phyloP scores from a whole-genome alignment of 1,140 invertebrate species.

The Solen grandis region DNA sequence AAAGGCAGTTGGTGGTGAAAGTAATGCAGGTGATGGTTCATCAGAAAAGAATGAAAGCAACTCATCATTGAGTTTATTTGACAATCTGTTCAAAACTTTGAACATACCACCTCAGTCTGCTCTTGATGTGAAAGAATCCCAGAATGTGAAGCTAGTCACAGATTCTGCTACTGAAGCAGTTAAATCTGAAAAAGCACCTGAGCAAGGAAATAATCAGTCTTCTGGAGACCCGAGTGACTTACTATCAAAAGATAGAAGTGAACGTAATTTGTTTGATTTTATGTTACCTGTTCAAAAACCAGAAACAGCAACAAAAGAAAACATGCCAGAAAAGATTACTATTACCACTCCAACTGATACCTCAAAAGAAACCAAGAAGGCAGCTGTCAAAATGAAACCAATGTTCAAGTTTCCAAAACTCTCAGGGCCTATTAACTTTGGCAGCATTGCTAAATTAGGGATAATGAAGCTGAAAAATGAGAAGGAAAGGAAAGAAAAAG shows the following conservation, averaged over 20 bases:
- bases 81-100: conserved; percentile 26
- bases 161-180: neutral
- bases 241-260: conserved; percentile 29
- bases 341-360: neutral
- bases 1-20: no score
- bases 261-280: conserved; percentile 48
- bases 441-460: conserved; percentile 51
- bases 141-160: no score
- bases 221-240: no score
- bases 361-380: neutral
- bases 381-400: conserved; percentile 26
- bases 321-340: neutral
- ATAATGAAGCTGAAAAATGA: conserved; percentile 39
- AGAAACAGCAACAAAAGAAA: neutral
- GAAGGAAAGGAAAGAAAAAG: neutral
- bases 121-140: no score
- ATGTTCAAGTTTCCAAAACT: conserved; percentile 55
- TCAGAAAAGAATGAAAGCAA: neutral
- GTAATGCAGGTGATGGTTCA: no score
- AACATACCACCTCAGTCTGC: conserved; percentile 1
- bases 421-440: conserved; percentile 31
- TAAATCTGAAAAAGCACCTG: neutral
- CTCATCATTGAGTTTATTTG: conserved; percentile 24
- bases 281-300: conserved; percentile 9
- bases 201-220: no score